Evolutionary conservation across 2,113 vertebrate species (phyloP), one percentile per base, ranked within the genome.

Genomic region (Donacobius atricapilla): DNA sequence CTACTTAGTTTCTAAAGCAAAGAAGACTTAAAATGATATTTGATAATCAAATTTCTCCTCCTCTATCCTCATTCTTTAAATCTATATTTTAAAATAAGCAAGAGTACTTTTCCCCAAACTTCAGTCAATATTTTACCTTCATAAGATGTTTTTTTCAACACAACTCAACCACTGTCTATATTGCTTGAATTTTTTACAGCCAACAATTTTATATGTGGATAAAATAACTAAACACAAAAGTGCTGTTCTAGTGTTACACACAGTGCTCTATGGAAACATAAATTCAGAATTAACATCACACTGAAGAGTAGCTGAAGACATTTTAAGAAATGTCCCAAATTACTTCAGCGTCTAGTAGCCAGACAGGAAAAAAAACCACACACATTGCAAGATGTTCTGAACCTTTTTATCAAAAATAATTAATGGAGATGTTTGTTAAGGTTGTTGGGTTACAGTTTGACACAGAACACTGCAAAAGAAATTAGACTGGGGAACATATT

Each of bases 291-390:
- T 96, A 96, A 75, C 89, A 84, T 96, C 78, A 71, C 85, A 60
- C 80, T 95, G 81, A 97, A 96, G 94, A 96, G 82, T 39, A 73
- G 71, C 91, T 94, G 97, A 96, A 93, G 75, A 88, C 77, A 84
- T 97, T 96, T 97, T 97, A 96, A 97, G 97, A 91, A 96, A 93
- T 54, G 88, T 97, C 93, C 94, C 95, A 35, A 76, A 61, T 93
- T 92, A 89, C 68, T 97, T 94, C 75, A 23, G 82, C 88, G 83
- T 96, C 96, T 87, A 66, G 45, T 91, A 96, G 85, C 90, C 82
- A 96, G 95, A 93, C 24, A 47, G 95, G 86, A 97, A 96, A 87
- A 97, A 96, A 96, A 97, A 87, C 65, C 87, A 69, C 39, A 18
- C 6, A 2, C 11, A 8, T 85, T 96, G 61, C 50, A 58, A 86